These are phyloP conservation scores for Pseudomyrmex dendroicus DNA, from an alignment of 1,140 invertebrate species.

Conservation along the genomic window DNA sequence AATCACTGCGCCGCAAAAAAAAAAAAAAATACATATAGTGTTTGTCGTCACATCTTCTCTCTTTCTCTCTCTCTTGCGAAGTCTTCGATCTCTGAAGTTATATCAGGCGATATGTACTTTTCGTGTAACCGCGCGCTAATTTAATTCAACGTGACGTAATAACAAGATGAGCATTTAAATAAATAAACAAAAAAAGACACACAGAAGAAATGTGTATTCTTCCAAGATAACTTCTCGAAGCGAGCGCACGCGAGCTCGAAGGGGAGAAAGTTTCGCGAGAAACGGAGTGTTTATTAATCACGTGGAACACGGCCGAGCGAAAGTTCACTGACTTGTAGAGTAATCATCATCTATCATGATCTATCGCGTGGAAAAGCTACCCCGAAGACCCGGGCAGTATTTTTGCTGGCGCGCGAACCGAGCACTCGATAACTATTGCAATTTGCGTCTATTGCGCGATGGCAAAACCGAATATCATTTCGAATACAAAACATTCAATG, in stretches of 20 bases:
- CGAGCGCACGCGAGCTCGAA: slow-evolving; percentile 24
- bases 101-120: not conserved
- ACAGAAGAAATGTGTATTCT: slow-evolving; percentile 22
- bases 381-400: slow-evolving; percentile 24
- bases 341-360: slow-evolving; percentile 59
- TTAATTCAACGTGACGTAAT: slow-evolving; percentile 18
- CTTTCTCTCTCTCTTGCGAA: not conserved
- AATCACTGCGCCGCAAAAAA: not conserved
- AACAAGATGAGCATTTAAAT: slow-evolving; percentile 29
- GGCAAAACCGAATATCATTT: not conserved
- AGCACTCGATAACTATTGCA: slow-evolving; percentile 12
- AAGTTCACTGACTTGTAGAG: slow-evolving; percentile 50
- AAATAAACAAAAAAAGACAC: not conserved
- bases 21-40: not conserved
- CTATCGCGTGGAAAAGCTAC: slow-evolving; percentile 41
- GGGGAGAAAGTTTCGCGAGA: slow-evolving; percentile 13
- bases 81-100: not conserved
- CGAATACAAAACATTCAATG: not conserved
- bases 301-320: slow-evolving; percentile 36
- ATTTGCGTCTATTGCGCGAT: not conserved
- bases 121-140: not conserved
- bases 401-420: slow-evolving; percentile 41
- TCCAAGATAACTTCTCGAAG: not conserved
- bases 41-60: slow-evolving; percentile 10
- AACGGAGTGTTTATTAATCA: slow-evolving; percentile 65